Conservation (phyloP, 2,888 invertebrate genomes). For the Oscheius sp. region DNA sequence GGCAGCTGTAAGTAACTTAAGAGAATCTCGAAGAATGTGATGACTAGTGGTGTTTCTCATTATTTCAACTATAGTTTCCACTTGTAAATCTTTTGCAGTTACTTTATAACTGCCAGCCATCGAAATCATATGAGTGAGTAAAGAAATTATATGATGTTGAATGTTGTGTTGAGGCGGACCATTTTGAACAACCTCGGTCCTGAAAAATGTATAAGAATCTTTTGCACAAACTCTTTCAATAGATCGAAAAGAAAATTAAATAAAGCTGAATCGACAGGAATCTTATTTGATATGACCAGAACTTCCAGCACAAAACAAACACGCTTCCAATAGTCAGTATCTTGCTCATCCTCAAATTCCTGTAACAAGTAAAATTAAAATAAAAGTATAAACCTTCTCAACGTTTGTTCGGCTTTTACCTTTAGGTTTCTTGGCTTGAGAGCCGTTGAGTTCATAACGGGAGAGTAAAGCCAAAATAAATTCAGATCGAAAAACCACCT, state of each 20-base stretch:
- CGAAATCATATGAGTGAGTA: constrained; percentile 75
- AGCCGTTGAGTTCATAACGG: constrained; percentile 35
- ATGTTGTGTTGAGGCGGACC: neutral
- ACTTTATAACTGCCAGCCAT: constrained; percentile 43
- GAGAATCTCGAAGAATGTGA: constrained; percentile 91
- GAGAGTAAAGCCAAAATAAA: constrained; percentile 42
- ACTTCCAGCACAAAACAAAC: constrained; percentile 52
- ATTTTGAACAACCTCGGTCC: constrained; percentile 1
- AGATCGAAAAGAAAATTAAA: constrained; percentile 49
- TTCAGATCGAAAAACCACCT: constrained; percentile 32
- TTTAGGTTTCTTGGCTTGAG: constrained; percentile 45
- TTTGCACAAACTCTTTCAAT: constrained; percentile 43
- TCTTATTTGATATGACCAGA: constrained; percentile 33
- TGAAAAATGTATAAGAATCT: neutral
- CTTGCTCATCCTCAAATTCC: constrained; percentile 27
- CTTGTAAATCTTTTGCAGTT: constrained; percentile 70
- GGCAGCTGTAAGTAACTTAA: constrained; percentile 83
- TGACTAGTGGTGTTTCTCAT: constrained; percentile 90
- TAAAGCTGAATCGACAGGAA: constrained; percentile 40
- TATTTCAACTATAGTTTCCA: constrained; percentile 85
- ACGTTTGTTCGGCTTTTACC: neutral
- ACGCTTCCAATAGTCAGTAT: constrained; percentile 36
- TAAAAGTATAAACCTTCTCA: neutral
- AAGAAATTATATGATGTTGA: constrained; percentile 81
- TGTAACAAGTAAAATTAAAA: neutral